phyloP scores from a whole-genome alignment of 2,113 vertebrate species.

The Leiothrix lutea region DNA sequence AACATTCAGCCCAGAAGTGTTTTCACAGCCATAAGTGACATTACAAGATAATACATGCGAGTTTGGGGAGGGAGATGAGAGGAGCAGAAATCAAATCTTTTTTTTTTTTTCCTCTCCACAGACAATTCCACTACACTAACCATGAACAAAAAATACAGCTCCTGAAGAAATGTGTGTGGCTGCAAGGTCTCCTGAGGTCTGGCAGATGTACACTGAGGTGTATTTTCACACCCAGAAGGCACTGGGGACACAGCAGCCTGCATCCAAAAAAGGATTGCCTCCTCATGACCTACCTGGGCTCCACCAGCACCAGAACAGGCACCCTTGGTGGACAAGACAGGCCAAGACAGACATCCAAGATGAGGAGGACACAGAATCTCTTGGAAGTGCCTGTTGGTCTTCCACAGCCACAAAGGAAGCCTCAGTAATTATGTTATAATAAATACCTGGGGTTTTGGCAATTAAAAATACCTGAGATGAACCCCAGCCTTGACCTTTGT shows the following conservation, averaged over 20 bases:
- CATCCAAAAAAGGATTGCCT: not conserved
- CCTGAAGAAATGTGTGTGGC: not conserved
- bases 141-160: not conserved
- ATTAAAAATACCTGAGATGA: not conserved
- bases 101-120: not conserved
- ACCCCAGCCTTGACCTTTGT: not conserved
- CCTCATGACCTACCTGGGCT: rapidly evolving
- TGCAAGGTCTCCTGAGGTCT: not conserved
- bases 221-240: not conserved
- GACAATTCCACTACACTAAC: not conserved
- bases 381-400: not conserved
- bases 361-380: not conserved
- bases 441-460: not conserved
- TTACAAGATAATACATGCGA: not conserved
- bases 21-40: not conserved
- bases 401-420: not conserved
- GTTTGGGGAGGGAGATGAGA: not conserved
- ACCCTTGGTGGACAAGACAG: rapidly evolving
- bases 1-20: not conserved
- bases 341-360: not conserved
- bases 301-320: not conserved
- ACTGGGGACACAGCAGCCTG: not conserved
- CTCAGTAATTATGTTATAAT: not conserved
- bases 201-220: not conserved
- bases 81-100: not conserved